Evolutionary conservation across 2,113 vertebrate species (phyloP).

Genomic region (Dasyprocta punctata): DNA sequence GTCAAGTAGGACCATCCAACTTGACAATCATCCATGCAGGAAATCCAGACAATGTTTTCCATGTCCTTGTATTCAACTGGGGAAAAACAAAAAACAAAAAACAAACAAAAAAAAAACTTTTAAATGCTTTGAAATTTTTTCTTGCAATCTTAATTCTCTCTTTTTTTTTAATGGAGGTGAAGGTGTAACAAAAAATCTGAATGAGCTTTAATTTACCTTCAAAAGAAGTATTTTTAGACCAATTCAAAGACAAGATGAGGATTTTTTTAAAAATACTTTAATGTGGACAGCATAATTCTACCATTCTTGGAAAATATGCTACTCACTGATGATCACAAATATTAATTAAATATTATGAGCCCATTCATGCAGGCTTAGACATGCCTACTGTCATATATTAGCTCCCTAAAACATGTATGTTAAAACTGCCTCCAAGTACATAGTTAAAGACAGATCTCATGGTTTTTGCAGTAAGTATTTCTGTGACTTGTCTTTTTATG

Average conservation of each 20-base stretch:
- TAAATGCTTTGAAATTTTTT: neutral
- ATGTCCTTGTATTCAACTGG: neutral
- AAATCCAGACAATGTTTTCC: neutral
- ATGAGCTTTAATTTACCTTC: neutral
- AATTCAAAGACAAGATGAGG: neutral
- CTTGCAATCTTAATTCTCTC: neutral
- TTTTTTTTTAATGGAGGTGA: neutral
- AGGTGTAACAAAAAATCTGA: neutral
- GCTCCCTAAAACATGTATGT: neutral
- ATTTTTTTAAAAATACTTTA: conserved; percentile 47
- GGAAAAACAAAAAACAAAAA: too few relatives aligned
- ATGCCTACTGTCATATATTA: neutral
- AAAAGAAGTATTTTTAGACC: neutral
- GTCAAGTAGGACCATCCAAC: neutral
- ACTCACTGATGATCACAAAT: neutral
- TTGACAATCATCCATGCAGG: neutral
- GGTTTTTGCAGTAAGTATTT: neutral
- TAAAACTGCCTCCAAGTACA: neutral
- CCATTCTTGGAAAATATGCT: neutral
- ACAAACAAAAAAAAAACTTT: neutral
- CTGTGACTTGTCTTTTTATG: conserved; percentile 3
- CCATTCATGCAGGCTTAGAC: neutral
- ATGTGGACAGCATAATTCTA: neutral
- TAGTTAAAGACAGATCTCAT: neutral
- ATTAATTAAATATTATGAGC: neutral